Evolutionary conservation across 37 sponge, comb jelly and placozoan genomes (phyloP).

Genomic region (Cladorhizidae sp.): DNA sequence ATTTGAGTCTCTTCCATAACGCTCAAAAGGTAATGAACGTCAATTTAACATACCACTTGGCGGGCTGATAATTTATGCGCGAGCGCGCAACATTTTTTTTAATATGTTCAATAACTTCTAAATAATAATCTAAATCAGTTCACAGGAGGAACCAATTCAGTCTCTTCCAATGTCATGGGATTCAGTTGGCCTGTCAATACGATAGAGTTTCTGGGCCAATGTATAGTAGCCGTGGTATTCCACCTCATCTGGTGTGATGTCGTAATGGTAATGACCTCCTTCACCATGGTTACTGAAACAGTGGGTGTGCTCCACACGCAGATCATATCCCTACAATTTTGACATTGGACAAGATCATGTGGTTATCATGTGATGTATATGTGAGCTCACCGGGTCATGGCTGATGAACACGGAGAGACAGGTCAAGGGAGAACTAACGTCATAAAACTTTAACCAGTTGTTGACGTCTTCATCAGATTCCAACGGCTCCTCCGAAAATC

Average conservation of each 20-base stretch:
- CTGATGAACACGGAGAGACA: constrained; percentile 90
- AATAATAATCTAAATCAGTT: too few species aligned
- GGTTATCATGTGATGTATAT: background rate
- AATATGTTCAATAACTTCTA: background rate
- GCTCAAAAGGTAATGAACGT: background rate
- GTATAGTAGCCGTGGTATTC: constrained; percentile 90
- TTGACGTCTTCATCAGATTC: constrained; percentile 76
- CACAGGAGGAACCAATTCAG: too few species aligned
- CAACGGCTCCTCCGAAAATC: constrained; percentile 85
- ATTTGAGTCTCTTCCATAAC: background rate
- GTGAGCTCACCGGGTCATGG: constrained; percentile 80
- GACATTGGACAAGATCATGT: background rate
- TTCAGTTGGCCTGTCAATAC: constrained; percentile 79
- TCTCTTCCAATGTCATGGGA: constrained; percentile 13
- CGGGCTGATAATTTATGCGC: background rate
- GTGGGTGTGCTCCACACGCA: constrained; percentile 97
- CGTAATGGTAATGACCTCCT: constrained; percentile 98
- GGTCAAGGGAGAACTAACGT: constrained; percentile 81
- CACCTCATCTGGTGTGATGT: constrained; percentile 87
- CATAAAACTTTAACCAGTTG: constrained; percentile 91
- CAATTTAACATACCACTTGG: background rate
- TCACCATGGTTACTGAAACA: constrained; percentile 98
- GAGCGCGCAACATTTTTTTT: background rate
- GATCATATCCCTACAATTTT: constrained; percentile 77
- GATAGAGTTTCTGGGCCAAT: constrained; percentile 72